Percentiles rank a stretch among this genome's conserved stretches.
phyloP scores from a whole-genome alignment of 2,888 invertebrate species.

The Clitarchus hookeri region DNA sequence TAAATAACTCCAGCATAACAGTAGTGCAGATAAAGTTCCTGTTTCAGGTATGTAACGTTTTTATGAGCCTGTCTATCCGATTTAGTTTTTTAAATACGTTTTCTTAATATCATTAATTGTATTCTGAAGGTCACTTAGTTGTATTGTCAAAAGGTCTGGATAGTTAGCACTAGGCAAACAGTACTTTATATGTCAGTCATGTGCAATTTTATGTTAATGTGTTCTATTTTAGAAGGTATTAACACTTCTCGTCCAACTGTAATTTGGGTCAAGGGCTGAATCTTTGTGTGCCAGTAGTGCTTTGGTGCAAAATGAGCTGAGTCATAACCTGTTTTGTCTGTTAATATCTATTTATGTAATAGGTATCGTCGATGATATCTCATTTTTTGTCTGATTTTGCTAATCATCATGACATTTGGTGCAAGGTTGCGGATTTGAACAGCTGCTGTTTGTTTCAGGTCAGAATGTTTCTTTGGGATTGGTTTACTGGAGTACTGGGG shows the following conservation, averaged over 20 bases:
- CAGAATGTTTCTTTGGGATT: constrained; percentile 92
- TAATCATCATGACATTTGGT: neutral
- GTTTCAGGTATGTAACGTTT: neutral
- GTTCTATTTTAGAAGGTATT: too few relatives aligned
- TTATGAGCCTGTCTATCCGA: neutral
- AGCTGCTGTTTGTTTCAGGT: constrained; percentile 33
- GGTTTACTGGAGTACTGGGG: constrained; percentile 92
- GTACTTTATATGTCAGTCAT: neutral
- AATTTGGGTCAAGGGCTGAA: neutral
- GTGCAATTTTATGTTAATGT: neutral
- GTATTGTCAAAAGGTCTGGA: neutral
- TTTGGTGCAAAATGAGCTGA: neutral
- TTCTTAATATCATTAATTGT: neutral
- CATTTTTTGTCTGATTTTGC: neutral
- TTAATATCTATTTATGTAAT: neutral
- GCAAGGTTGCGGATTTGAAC: neutral
- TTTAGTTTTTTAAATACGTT: neutral
- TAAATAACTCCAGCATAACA: neutral
- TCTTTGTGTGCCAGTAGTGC: neutral
- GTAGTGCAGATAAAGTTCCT: neutral
- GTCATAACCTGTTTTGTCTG: neutral
- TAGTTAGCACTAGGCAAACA: neutral
- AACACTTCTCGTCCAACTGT: neutral
- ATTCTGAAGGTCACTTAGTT: neutral
- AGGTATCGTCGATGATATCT: neutral